A percentile compares a stretch with the other conserved stretches of the same genome.
Conservation (phyloP, 2,888 invertebrate genomes). For the Drosophila paranaensis region DNA sequence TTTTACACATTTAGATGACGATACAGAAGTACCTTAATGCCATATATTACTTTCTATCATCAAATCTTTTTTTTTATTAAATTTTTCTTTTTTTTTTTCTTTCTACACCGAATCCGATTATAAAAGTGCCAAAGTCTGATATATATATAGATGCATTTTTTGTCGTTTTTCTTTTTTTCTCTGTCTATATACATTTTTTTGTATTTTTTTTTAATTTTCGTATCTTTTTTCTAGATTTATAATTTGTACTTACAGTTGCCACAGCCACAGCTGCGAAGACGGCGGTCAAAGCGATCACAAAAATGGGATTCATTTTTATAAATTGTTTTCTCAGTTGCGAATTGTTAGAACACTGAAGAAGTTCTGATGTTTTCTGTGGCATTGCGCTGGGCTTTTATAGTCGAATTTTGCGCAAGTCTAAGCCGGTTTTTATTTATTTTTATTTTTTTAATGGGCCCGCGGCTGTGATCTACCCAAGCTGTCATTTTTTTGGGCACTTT, state of each 20-base stretch:
- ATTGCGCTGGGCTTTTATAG: conserved; percentile 60
- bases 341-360: conserved; percentile 56
- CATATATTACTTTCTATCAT: background rate
- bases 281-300: conserved; percentile 66
- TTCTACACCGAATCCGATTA: background rate
- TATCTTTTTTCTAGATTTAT: background rate
- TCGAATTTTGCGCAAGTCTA: conserved; percentile 15
- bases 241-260: conserved; percentile 63
- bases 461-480: conserved; percentile 60
- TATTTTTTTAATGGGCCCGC: conserved; percentile 31
- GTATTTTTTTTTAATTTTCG: background rate
- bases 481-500: conserved; percentile 30
- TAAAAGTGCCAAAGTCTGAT: background rate
- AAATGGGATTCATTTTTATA: conserved; percentile 63
- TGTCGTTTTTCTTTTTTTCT: background rate
- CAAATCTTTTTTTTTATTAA: background rate
- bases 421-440: conserved; percentile 60
- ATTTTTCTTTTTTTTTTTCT: background rate
- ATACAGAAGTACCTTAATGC: background rate
- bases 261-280: conserved; percentile 54
- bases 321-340: conserved; percentile 22
- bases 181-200: background rate
- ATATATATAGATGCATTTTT: background rate
- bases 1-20: background rate
- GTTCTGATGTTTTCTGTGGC: conserved; percentile 54